Conservation (phyloP, 1,140 invertebrate species). For the Hyles euphorbiae region DNA sequence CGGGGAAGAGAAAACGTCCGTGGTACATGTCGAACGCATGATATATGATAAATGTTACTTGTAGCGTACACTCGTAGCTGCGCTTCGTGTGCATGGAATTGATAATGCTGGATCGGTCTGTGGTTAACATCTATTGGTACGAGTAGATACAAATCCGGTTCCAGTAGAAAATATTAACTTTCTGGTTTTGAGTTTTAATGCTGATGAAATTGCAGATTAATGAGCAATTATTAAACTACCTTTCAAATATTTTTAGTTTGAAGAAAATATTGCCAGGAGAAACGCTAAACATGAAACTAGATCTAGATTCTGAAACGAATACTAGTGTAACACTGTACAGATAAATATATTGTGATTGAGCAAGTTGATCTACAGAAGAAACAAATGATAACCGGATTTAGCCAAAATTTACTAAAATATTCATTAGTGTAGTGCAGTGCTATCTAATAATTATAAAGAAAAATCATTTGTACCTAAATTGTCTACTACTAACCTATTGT, state of each 20-base stretch:
- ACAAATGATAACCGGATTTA: too few species aligned
- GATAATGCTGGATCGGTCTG: slow-evolving; percentile 1
- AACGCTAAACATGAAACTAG: too few species aligned
- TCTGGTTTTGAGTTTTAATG: neutral
- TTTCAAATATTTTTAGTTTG: neutral
- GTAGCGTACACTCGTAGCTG: slow-evolving; percentile 1
- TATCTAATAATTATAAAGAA: too few species aligned
- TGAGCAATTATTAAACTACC: neutral
- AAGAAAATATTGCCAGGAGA: neutral
- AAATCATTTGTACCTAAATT: too few species aligned
- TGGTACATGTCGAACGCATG: slow-evolving; percentile 7
- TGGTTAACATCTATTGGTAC: neutral
- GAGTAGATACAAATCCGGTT: too few species aligned
- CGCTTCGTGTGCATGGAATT: neutral
- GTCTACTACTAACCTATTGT: too few species aligned
- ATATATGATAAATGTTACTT: slow-evolving; percentile 14
- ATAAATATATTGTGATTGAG: too few species aligned
- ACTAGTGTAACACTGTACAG: too few species aligned
- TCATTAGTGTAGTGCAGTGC: too few species aligned
- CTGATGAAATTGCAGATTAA: neutral
- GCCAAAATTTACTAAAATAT: too few species aligned
- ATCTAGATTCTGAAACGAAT: too few species aligned
- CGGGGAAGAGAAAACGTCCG: slow-evolving; percentile 7
- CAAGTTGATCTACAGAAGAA: too few species aligned
- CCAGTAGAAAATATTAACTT: neutral